Evolutionary conservation across 2,113 vertebrate genomes (phyloP).

Genomic region (Burhinus oedicnemus): DNA sequence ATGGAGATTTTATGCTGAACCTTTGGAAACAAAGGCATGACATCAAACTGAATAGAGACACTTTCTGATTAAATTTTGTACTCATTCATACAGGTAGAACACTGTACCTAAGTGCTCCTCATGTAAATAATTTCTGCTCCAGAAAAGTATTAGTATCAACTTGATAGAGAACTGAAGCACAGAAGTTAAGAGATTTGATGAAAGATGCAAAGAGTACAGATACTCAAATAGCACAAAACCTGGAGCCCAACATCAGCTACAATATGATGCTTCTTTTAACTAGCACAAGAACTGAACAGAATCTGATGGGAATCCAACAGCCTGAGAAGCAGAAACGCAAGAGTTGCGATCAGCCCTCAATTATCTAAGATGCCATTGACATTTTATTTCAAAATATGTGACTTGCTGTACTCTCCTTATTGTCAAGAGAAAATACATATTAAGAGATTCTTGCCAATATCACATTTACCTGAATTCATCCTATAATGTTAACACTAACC

Average conservation of each 20-base stretch:
- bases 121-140: not conserved
- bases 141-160: not conserved
- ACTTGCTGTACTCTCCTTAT: not conserved
- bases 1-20: not conserved
- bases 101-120: not conserved
- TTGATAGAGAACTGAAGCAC: not conserved
- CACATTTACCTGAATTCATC: not conserved
- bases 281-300: not conserved
- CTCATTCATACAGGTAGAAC: not conserved
- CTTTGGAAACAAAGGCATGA: not conserved
- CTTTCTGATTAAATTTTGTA: not conserved
- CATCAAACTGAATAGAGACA: not conserved
- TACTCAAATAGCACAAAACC: not conserved
- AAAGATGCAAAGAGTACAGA: not conserved
- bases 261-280: not conserved
- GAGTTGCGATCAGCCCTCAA: not conserved
- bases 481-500: not conserved
- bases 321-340: not conserved
- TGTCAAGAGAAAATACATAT: not conserved
- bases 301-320: not conserved
- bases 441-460: not conserved
- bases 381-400: constrained; percentile 2
- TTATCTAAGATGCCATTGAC: not conserved
- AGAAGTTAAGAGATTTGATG: not conserved
- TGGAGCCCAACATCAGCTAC: not conserved